Evolutionary conservation across 2,888 invertebrate species (phyloP).

Genomic region (Machimus rusticus): DNA sequence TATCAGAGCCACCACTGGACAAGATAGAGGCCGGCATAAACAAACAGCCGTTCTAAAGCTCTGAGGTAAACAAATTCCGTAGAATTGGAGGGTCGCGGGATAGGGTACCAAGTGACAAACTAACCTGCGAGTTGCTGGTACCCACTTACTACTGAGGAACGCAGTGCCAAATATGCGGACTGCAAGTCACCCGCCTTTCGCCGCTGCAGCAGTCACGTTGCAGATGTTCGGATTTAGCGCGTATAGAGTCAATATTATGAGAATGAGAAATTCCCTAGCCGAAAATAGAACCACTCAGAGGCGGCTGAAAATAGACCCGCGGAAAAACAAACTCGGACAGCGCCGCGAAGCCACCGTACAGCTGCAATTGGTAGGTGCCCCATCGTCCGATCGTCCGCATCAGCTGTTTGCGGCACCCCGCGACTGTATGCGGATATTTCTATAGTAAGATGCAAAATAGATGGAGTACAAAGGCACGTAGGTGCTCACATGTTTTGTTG

Average conservation of each 20-base stretch:
- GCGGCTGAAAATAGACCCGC: neutral
- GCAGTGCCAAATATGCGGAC: neutral
- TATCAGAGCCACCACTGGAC: neutral
- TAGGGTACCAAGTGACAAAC: neutral
- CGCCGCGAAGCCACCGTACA: neutral
- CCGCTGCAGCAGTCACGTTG: neutral
- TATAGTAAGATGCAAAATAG: neutral
- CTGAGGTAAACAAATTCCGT: neutral
- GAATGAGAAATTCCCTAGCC: neutral
- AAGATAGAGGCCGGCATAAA: neutral
- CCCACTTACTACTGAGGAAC: neutral
- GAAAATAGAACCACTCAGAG: neutral
- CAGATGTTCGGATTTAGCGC: neutral
- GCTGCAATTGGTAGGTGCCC: neutral
- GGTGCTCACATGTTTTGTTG: neutral
- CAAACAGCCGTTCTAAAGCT: neutral
- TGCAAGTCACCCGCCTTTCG: neutral
- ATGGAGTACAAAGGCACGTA: neutral
- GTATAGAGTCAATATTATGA: neutral
- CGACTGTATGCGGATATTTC: neutral
- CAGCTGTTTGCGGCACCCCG: neutral
- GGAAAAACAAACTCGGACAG: neutral
- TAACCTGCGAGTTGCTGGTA: neutral
- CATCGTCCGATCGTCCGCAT: neutral
- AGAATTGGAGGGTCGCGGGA: neutral